phyloP scores from a whole-genome alignment of 2,113 vertebrate species.

The Menidia beryllina region DNA sequence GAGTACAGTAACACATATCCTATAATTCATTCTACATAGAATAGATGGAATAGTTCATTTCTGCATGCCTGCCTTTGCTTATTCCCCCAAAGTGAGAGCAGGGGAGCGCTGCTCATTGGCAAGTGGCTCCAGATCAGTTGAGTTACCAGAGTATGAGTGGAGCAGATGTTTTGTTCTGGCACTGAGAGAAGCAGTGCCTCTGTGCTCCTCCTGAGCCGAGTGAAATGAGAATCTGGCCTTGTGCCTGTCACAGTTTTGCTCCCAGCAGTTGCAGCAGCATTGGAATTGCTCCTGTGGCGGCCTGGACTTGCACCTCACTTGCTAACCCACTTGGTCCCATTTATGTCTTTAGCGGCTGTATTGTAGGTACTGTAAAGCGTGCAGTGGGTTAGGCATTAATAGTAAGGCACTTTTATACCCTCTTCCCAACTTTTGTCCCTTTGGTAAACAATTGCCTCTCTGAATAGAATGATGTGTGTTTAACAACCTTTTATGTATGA shows the following conservation, averaged over 20 bases:
- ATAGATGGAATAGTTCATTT: conserved; percentile 30
- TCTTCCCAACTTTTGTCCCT: not conserved
- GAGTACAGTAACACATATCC: too few relatives aligned
- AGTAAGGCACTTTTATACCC: conserved; percentile 2
- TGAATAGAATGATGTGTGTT: conserved; percentile 20
- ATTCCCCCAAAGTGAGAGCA: conserved; percentile 15
- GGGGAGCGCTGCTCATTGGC: conserved; percentile 24
- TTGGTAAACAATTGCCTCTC: too few relatives aligned
- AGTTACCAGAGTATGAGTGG: conserved; percentile 28
- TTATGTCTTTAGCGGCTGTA: conserved; percentile 31
- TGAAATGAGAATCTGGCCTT: conserved; percentile 41
- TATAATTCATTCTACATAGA: too few relatives aligned
- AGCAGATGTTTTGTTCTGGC: conserved; percentile 68
- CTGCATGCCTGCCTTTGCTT: conserved; percentile 1
- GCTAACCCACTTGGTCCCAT: conserved; percentile 22
- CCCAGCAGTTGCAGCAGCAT: conserved; percentile 45
- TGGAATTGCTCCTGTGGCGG: conserved; percentile 40
- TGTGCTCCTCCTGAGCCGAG: conserved; percentile 46
- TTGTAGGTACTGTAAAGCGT: conserved; percentile 22
- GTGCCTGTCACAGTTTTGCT: conserved; percentile 29
- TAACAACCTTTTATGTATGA: conserved; percentile 6
- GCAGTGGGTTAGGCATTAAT: conserved; percentile 10
- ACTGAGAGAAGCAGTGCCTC: conserved; percentile 25
- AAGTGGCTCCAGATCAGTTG: conserved; percentile 31
- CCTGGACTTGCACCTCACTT: conserved; percentile 43